These are phyloP conservation scores for Ascaphus truei DNA, from an alignment of 2,113 vertebrate species.

Conservation along the genomic window DNA sequence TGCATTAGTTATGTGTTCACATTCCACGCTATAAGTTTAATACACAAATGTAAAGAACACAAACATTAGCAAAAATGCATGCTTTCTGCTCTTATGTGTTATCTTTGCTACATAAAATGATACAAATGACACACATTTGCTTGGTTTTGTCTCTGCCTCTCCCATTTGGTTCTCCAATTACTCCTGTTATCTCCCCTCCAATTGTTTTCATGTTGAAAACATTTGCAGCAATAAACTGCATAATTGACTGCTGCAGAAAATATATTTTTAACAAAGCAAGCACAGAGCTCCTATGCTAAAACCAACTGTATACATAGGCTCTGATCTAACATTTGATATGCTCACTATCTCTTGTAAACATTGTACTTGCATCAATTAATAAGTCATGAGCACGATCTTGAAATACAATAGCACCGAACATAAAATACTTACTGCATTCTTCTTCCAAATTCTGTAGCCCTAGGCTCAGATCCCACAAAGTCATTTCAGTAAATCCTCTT, in stretches of 20 bases:
- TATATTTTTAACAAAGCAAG: no score
- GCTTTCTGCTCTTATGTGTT: no score
- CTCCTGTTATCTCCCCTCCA: no score
- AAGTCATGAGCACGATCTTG: background rate
- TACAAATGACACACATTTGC: no score
- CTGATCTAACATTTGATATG: background rate
- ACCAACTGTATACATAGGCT: slow-evolving; percentile 19
- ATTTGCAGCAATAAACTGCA: background rate
- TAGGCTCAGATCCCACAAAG: slow-evolving; percentile 49
- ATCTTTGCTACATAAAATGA: no score
- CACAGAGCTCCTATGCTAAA: background rate
- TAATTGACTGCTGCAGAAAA: no score
- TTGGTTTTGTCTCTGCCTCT: no score
- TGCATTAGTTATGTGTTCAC: no score
- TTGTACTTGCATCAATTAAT: slow-evolving; percentile 9
- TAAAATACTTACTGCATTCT: slow-evolving; percentile 86
- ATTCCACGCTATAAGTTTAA: no score
- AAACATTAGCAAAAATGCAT: no score
- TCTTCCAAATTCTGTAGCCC: slow-evolving; percentile 77
- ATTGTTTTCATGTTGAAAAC: no score
- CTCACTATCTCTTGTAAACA: slow-evolving; percentile 3
- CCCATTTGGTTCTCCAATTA: background rate
- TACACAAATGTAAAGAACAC: no score
- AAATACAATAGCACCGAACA: background rate
- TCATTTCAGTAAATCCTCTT: slow-evolving; percentile 52